Base-by-base conservation (phyloP, 2,797 vertebrate species). In the Eidolon dupreanum region DNA sequence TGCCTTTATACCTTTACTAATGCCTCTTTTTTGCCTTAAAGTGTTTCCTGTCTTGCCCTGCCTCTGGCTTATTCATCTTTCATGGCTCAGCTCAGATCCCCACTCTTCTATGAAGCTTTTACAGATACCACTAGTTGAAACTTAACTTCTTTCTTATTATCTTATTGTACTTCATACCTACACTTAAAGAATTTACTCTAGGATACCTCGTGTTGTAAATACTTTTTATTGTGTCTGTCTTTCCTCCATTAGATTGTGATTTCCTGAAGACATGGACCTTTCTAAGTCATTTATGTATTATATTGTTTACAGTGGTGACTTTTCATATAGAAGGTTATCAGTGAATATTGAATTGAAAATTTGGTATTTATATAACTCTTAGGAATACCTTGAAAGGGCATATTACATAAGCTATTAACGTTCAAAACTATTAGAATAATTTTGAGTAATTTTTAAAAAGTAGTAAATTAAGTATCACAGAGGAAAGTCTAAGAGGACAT, bases 181-280 rank as follows among this genome's bases (percentile, higher is more conserved):
- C 31, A 17, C 55, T 92, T 46, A 46, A 82, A 95, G 24, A 77
- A 85, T 33, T 78, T 92, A 73, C 22, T 79, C 26, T 24, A 63
- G 71, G 36, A 38, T 90, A 81, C 61, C 41, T 92, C 82, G 33
- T 20, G 24, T 51, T 83, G 20, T 93, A 75, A 33, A 53, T 75
- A 61, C 36, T 86, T 73, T 57, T 79, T 36, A 49, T 81, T 71
- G 1, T 87, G 3, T 65, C 13, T 53, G 36, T 91, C 46, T 57
- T 84, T 94, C n/a, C 8, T 20, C 26, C 3, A 6, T 53, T 78
- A 43, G 61, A 49, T 74, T 93, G 55, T 94, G 59, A 86, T 68
- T 95, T 55, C 31, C 55, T 90, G 55, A 91, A 93, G 93, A 74
- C 53, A 31, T 57, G 38, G n/a, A 65, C 55, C 24, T 84, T 96